phyloP scores from a whole-genome alignment of 2,113 vertebrate species.

The Lota lota region DNA sequence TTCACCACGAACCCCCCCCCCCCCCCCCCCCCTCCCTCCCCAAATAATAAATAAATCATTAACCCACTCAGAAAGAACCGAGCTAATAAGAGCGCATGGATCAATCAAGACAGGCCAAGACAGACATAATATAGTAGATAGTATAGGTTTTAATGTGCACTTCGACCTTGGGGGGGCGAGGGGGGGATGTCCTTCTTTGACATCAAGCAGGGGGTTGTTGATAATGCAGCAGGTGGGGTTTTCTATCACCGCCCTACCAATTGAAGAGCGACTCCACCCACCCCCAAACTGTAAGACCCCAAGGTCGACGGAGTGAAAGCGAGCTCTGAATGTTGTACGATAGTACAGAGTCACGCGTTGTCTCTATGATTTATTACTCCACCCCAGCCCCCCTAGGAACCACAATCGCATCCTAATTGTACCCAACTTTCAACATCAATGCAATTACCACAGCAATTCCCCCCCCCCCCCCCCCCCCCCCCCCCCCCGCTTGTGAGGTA shows the following conservation, averaged over 20 bases:
- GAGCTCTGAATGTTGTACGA: constrained; percentile 2
- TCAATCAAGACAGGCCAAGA: no score
- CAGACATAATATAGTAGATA: no score
- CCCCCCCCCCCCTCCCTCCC: no score
- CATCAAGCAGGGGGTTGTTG: constrained; percentile 6
- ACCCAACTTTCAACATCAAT: neutral
- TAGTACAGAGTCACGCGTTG: constrained; percentile 9
- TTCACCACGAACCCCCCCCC: no score
- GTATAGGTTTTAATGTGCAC: constrained; percentile 24
- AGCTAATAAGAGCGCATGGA: no score
- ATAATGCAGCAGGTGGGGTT: constrained; percentile 30
- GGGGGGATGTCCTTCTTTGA: constrained; percentile 1
- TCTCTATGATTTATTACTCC: constrained; percentile 19
- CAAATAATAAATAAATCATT: no score
- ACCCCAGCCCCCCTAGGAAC: neutral
- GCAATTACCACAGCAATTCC: constrained; percentile 7
- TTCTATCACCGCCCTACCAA: constrained; percentile 23
- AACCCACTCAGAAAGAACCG: no score
- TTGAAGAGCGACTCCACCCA: constrained; percentile 15
- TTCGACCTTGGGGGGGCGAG: constrained; percentile 21
- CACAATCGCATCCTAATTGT: constrained; percentile 21
- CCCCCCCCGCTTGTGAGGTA: neutral
- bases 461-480: neutral
- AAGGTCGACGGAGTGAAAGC: constrained; percentile 19
- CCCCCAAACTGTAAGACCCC: constrained; percentile 14